Conservation (phyloP, 1,140 invertebrate species). For the Brachionus rotundiformis region DNA sequence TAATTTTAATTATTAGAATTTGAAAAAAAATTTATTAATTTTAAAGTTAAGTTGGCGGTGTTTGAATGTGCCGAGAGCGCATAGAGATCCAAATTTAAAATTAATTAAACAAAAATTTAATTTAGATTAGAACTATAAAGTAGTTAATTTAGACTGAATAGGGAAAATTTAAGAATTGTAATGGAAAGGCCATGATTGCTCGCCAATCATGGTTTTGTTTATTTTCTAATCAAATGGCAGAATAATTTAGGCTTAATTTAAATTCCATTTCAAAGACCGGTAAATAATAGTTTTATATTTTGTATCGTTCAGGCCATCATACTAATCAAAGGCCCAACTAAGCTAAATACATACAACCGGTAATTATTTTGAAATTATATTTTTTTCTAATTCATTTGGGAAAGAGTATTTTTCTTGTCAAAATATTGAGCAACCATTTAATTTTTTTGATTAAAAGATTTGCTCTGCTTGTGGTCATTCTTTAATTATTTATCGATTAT, state of each 20-base stretch:
- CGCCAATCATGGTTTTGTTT: slow-evolving; percentile 1
- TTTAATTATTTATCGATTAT: neutral
- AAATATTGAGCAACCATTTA: neutral
- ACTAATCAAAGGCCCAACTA: neutral
- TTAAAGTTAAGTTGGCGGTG: neutral
- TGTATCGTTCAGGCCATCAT: neutral
- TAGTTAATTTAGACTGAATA: neutral
- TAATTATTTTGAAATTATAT: slow-evolving; percentile 26
- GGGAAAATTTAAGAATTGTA: neutral
- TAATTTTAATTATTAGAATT: neutral
- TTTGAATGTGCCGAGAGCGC: neutral
- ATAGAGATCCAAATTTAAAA: neutral
- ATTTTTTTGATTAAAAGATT: neutral
- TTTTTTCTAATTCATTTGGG: slow-evolving; percentile 24
- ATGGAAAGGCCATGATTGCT: neutral
- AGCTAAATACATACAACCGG: slow-evolving; percentile 10
- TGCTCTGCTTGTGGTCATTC: neutral
- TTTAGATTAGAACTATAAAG: neutral
- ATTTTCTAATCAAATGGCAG: slow-evolving; percentile 9
- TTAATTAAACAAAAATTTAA: slow-evolving; percentile 1
- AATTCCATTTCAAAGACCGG: slow-evolving; percentile 38
- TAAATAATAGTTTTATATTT: neutral
- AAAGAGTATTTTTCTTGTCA: slow-evolving; percentile 21
- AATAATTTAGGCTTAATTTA: slow-evolving; percentile 25
- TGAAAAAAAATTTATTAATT: neutral